Base-by-base conservation (phyloP, 2,888 invertebrate species). In the Nemotelus nigrinus region DNA sequence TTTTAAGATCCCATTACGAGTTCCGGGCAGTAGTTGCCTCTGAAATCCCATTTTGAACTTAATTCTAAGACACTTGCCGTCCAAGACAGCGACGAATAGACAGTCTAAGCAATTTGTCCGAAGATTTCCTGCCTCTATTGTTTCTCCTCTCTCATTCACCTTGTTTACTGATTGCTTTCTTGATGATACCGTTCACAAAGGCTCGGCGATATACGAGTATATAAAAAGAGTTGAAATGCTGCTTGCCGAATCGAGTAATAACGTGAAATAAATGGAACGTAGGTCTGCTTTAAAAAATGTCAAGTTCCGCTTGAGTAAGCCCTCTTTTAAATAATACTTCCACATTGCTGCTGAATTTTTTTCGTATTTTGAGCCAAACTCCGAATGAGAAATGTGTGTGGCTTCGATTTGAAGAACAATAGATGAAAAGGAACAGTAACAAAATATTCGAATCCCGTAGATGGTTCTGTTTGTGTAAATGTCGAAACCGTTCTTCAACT, bases 161-260 rank as follows among this genome's bases (percentile, higher is more conserved):
- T 70, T 70, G 53, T 70, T 3, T 70, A 39, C 48, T 70, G 70
- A 70, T 70, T 70, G 70, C 70, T 70, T 70, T 55, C 44, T 55
- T 55, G 41, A 70, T 70, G 55, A 55, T 10, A 70, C 25, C 55
- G 70, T 53, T 70, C 70, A 70, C 43, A 8, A 55, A n/a, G 67
- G 8, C 7, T 3, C 3, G 39, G 41, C 25, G 41, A 41, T 50
- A 70, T 43, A 70, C 7, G 55, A 25, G 25, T 25, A 25, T 25
- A 25, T 25, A 39, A 55, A 50, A 55, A 70, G 70, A 55, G 70
- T 70, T 70, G 43, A 70, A 70, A 53, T 70, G 70, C 55, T 53
- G 10, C 70, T 70, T 70, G 7, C 70, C 55, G 60, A 53, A 55
- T 55, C 10, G 50, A 55, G 10, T 39, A 48, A 50, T n/a, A 67